Percentiles rank a stretch among this genome's conserved stretches.
Evolutionary conservation across 2,888 invertebrate species (phyloP).

Genomic region (Cheilosia variabilis): DNA sequence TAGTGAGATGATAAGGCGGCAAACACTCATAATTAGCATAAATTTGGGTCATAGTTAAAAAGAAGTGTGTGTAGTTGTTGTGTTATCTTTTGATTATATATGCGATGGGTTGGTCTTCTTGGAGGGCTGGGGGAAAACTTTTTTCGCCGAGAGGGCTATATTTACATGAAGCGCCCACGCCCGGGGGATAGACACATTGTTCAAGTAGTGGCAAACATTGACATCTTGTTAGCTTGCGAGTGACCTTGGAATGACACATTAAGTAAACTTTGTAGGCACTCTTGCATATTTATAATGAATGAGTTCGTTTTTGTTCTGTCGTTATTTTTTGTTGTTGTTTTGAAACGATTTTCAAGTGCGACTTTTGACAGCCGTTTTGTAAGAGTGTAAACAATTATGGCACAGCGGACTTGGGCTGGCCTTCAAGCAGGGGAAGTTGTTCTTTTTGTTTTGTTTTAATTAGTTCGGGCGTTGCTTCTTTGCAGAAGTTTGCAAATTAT

Average conservation of each 20-base stretch:
- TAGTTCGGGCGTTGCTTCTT: too few relatives aligned
- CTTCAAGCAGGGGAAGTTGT: too few relatives aligned
- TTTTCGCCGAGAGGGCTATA: slow-evolving; percentile 5
- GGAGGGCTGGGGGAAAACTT: slow-evolving; percentile 11
- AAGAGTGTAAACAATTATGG: too few relatives aligned
- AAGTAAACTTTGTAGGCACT: background rate
- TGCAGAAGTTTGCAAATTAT: too few relatives aligned
- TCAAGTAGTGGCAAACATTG: slow-evolving; percentile 21
- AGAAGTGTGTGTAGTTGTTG: slow-evolving; percentile 56
- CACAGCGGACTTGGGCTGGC: too few relatives aligned
- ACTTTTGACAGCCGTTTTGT: too few relatives aligned
- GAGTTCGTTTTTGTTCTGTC: background rate
- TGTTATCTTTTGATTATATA: slow-evolving; percentile 32
- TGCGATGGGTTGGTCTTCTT: slow-evolving; percentile 3
- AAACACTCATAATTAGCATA: slow-evolving; percentile 74
- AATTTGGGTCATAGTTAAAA: slow-evolving; percentile 69
- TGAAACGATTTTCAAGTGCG: too few relatives aligned
- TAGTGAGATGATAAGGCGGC: slow-evolving; percentile 69
- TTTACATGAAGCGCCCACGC: slow-evolving; percentile 36
- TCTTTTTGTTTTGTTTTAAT: too few relatives aligned
- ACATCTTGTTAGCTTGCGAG: slow-evolving; percentile 47
- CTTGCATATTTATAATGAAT: background rate
- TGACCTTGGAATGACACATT: slow-evolving; percentile 47
- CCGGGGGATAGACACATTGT: slow-evolving; percentile 33
- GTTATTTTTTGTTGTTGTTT: too few relatives aligned